Base-by-base conservation (phyloP, 2,113 vertebrate species). In the Elachura formosa region DNA sequence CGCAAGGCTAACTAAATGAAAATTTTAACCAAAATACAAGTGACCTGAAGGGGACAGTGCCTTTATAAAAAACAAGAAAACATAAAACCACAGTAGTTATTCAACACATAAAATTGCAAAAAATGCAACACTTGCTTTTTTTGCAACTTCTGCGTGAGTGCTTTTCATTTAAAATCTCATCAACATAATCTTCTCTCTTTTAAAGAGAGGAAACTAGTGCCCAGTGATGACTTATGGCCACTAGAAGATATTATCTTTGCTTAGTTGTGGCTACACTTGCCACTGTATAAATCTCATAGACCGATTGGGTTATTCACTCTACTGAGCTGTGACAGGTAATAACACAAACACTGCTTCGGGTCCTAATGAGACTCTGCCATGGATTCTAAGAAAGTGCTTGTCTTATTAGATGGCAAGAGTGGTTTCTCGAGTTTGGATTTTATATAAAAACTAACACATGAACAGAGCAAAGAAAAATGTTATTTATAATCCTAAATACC, bases 401-500 rank as follows among this genome's bases (percentile, higher is more conserved):
- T 66, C 77, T 74, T 92, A 87, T 28, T 73, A 84, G 71, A 67
- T 79, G 83, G 80, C 72, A 87, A 80, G 73, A 93, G 52, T 71
- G 54, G 45, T 41, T 96, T 94, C 84, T 62, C 21, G 79, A 83
- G 63, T 84, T 94, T 79, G 20, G 64, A 68, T 85, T 64, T 84
- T 78, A 82, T 59, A 71, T 75, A 77, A 69, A 94, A 94, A 86
- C 78, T 82, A 93, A 90, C 21, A 85, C 12, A 28, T 36, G 88
- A 94, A 87, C 68, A 54, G 84, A 86, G 91, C 93, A 93, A 95
- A 97, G 91, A 96, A 97, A 98, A 98, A 97, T 51, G 92, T 96
- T 98, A 97, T 95, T 97, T 97, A 94, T 96, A 96, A 97, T 95
- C 93, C 91, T 94, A 97, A 97, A 98, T 97, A 97, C 92, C 97